Conservation (phyloP, 2,888 invertebrate genomes). For the Drosophila dives region DNA sequence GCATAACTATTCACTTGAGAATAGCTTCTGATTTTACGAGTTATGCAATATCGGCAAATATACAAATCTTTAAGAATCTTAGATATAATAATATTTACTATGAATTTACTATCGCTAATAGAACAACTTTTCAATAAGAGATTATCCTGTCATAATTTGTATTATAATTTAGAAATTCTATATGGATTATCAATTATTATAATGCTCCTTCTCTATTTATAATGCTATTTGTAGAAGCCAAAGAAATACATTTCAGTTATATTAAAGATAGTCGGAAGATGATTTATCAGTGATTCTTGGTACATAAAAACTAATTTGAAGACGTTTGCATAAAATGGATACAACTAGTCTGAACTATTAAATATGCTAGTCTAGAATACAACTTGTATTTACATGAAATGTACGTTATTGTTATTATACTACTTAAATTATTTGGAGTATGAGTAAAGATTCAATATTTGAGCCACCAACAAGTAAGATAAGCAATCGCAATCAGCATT, state of each 20-base stretch:
- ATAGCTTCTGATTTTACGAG: conserved; percentile 8
- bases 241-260: not conserved
- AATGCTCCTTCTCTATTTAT: not conserved
- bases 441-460: conserved; percentile 2
- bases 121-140: too few relatives aligned
- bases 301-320: not conserved
- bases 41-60: not conserved
- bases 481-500: conserved; percentile 28
- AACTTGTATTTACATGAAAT: not conserved
- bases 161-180: not conserved
- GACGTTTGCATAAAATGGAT: not conserved
- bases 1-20: conserved; percentile 8
- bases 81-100: not conserved
- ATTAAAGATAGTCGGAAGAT: not conserved
- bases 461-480: conserved; percentile 19
- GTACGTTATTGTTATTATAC: not conserved
- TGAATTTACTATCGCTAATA: not conserved
- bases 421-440: conserved; percentile 7
- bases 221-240: not conserved
- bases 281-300: too few relatives aligned
- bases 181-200: not conserved
- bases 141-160: not conserved
- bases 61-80: not conserved
- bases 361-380: not conserved
- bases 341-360: not conserved